These are phyloP conservation scores for Athetis lepigone DNA, from an alignment of 2,888 invertebrate genomes.

Conservation along the genomic window DNA sequence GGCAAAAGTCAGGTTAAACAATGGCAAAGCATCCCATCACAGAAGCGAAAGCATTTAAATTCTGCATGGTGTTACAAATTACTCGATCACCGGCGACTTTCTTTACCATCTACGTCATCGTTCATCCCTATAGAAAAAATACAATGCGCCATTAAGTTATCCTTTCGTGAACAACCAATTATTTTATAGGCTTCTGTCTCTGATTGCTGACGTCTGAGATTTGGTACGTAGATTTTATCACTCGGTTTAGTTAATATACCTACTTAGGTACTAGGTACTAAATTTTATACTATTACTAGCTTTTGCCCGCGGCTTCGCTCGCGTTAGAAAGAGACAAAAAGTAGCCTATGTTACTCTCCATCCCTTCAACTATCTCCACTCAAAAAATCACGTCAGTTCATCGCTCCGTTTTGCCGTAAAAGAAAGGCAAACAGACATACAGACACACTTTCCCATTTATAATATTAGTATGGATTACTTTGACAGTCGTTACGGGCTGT, in stretches of 20 bases:
- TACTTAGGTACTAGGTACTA: too few relatives aligned
- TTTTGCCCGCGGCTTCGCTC: neutral
- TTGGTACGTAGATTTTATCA: constrained; percentile 6
- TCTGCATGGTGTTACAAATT: constrained; percentile 22
- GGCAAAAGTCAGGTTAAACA: too few relatives aligned
- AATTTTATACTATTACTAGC: neutral
- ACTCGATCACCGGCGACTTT: constrained; percentile 31
- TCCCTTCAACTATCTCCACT: too few relatives aligned
- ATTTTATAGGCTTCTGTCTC: constrained; percentile 42
- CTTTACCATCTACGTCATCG: constrained; percentile 31
- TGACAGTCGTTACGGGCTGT: too few relatives aligned
- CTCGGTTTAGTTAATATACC: neutral
- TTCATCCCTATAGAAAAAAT: constrained; percentile 6
- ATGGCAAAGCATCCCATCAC: constrained; percentile 11
- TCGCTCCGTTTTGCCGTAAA: too few relatives aligned
- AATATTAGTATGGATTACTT: too few relatives aligned
- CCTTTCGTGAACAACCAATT: constrained; percentile 44
- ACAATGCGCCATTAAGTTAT: constrained; percentile 57
- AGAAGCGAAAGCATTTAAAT: constrained; percentile 22
- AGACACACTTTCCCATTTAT: too few relatives aligned
- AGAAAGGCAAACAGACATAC: too few relatives aligned
- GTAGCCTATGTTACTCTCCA: too few relatives aligned
- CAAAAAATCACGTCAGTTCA: too few relatives aligned
- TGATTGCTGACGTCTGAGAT: constrained; percentile 40
- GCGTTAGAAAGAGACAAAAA: too few relatives aligned